Base-by-base conservation (phyloP, 2,888 invertebrate genomes). In the Euproctis similis region DNA sequence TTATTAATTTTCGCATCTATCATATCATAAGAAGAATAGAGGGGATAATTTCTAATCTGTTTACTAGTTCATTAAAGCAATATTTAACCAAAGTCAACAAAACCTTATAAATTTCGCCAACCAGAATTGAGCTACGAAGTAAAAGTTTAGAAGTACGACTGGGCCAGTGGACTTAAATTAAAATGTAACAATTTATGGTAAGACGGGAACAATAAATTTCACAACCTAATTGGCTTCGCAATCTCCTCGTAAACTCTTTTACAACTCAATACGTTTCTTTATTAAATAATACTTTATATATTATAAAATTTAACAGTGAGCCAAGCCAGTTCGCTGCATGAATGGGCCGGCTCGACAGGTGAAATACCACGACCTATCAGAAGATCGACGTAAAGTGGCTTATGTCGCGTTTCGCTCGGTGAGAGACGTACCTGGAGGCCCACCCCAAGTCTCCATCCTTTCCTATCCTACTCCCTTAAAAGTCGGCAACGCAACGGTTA, bases 141-240 rank as follows among this genome's bases (percentile, higher is more conserved):
- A 36, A 28, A 24, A 39, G 34, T 40, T 42, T 20, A 28, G 20
- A 43, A 49, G 39, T 38, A 41, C 34, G 31, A 58, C 58, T 53
- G 62, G 66, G 61, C 58, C 68, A 49, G 48, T 46, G 46, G 62
- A 69, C 67, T 76, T 71, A 75, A 80, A 77, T 81, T 80, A 80
- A 78, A 81, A 77, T 70, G 76, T 71, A 71, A 69, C 73, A 75
- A 77, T 77, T 81, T 77, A 80, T 70, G 71, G 63, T 57, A 43
- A 56, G 62, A 55, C 46, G 53, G 55, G 48, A 51, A 60, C 65
- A 68, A 74, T 81, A 81, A 81, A 80, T 81, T 78, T 64, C 31
- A 52, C 57, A 55, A 61, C 63, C 74, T 81, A 82, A 81, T 81
- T 81, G 76, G 78, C 70, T 66, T 54, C 50, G 64, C 61, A 53